These are phyloP conservation scores for Chionis minor DNA, from an alignment of 2,113 vertebrate species.

Conservation along the genomic window DNA sequence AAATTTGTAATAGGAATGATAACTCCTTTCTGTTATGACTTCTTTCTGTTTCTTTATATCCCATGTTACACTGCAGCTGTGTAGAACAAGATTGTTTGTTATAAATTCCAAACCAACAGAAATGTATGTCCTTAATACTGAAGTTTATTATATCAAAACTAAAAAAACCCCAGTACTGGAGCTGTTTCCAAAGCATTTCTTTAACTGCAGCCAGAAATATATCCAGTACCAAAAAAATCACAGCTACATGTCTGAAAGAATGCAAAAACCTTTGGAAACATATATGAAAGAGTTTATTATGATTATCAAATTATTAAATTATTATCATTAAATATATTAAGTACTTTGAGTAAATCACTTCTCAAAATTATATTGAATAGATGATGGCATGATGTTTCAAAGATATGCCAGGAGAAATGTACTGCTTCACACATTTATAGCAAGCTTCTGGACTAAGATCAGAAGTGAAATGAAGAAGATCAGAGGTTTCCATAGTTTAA, in stretches of 20 bases:
- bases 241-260: not conserved
- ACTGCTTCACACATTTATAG: not conserved
- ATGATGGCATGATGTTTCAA: not conserved
- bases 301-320: conserved; percentile 13
- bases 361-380: not conserved
- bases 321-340: conserved; percentile 22
- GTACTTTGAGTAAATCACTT: not conserved
- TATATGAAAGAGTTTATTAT: not conserved
- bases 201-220: not conserved
- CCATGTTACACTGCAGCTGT: not conserved
- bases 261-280: not conserved
- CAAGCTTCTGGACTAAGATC: conserved; percentile 4
- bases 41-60: not conserved
- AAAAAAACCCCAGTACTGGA: not conserved
- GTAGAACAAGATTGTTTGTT: not conserved
- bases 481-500: not conserved
- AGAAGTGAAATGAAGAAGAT: conserved; percentile 17
- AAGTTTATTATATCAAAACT: not conserved
- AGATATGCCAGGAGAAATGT: not conserved
- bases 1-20: not conserved
- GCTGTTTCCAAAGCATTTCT: not conserved
- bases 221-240: not conserved
- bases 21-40: not conserved
- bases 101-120: not conserved
- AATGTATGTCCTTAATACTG: not conserved